A percentile compares a stretch with the other conserved stretches of the same genome.
phyloP scores from a whole-genome alignment of 2,888 invertebrate genomes.

The Cheilosia vernalis region DNA sequence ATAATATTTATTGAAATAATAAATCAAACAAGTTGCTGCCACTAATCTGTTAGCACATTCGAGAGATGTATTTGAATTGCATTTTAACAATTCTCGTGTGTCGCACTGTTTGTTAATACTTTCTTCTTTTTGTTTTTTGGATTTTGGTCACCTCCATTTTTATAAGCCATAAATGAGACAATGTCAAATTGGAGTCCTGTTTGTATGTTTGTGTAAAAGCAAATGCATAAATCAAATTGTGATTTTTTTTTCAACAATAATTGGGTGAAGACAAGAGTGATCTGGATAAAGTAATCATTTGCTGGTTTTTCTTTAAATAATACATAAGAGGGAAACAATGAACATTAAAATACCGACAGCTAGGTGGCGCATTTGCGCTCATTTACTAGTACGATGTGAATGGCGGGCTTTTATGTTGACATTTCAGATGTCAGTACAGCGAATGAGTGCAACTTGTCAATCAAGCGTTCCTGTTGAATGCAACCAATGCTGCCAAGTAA shows the following conservation, averaged over 20 bases:
- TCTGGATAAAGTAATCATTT: constrained; percentile 1
- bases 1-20: constrained; percentile 57
- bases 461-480: too few relatives aligned
- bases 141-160: neutral
- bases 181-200: constrained; percentile 1
- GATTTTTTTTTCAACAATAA: neutral
- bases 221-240: constrained; percentile 11
- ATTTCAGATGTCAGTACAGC: too few relatives aligned
- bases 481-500: too few relatives aligned
- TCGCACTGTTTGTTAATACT: neutral
- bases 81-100: constrained; percentile 24
- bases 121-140: constrained; percentile 12
- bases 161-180: neutral
- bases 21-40: constrained; percentile 64
- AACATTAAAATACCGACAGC: neutral
- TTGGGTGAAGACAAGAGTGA: constrained; percentile 10
- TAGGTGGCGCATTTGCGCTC: too few relatives aligned
- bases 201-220: neutral
- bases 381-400: too few relatives aligned
- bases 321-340: neutral
- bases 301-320: neutral
- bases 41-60: constrained; percentile 56
- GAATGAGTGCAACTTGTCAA: too few relatives aligned
- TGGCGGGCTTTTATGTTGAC: too few relatives aligned
- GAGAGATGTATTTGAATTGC: constrained; percentile 34